Conservation (phyloP, 2,113 vertebrate species). For the Sinocyclocheilus anshuiensis region DNA sequence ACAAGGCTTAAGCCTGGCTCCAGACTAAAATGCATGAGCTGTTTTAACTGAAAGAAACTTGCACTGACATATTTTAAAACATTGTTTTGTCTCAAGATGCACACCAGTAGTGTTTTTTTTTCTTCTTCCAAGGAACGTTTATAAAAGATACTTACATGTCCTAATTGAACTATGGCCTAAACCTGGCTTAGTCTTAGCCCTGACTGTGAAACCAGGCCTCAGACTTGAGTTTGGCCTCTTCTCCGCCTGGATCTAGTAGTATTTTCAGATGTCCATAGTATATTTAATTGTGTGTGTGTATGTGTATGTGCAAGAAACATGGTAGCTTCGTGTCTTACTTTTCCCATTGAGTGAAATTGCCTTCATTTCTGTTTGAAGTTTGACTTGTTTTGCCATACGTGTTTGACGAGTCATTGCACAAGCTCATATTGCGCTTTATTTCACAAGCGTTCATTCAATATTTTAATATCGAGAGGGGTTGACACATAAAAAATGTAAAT, state of each 20-base stretch:
- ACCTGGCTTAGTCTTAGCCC: too few relatives aligned
- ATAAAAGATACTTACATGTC: too few relatives aligned
- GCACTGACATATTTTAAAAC: too few relatives aligned
- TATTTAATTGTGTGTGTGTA: neutral
- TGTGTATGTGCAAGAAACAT: conserved; percentile 20
- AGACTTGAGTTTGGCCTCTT: neutral
- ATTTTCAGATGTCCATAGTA: conserved; percentile 16
- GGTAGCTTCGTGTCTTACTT: conserved; percentile 6
- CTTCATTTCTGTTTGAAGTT: conserved; percentile 6
- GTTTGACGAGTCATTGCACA: neutral
- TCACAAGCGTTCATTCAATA: neutral
- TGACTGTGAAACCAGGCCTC: too few relatives aligned
- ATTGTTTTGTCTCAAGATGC: too few relatives aligned
- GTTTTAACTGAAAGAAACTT: too few relatives aligned
- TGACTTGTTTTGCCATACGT: neutral
- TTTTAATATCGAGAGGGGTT: neutral
- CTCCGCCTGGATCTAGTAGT: neutral
- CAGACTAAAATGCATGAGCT: too few relatives aligned
- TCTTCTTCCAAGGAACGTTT: too few relatives aligned
- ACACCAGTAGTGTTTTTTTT: too few relatives aligned
- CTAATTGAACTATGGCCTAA: too few relatives aligned
- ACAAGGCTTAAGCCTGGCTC: too few relatives aligned
- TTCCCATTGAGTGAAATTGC: neutral
- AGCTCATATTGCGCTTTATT: neutral
- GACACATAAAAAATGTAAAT: neutral